phyloP scores from a whole-genome alignment of 2,113 vertebrate genomes.

The Rattus norvegicus region GRCr8 NC_086028.1:100042001-100042500 shows the following conservation, averaged over 20 bases:
- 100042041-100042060: neutral
- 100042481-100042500: neutral
- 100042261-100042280: constrained; percentile 39
- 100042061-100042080: neutral
- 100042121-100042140: neutral
- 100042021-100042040: neutral
- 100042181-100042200: neutral
- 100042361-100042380: constrained; percentile 71
- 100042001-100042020: neutral
- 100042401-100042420: constrained; percentile 55
- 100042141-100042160: neutral
- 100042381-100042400: constrained; percentile 58
- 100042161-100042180: neutral
- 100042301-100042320: constrained; percentile 81
- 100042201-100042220: accelerated
- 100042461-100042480: neutral
- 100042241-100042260: neutral
- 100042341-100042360: constrained; percentile 80
- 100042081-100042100: neutral
- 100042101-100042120: no score
- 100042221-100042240: constrained; percentile 56
- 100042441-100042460: constrained; percentile 23
- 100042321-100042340: constrained; percentile 78
- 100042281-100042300: constrained; percentile 82
- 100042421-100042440: constrained; percentile 21